phyloP scores from a whole-genome alignment of 2,113 vertebrate genomes.

The Dendrocopos noguchii region DNA sequence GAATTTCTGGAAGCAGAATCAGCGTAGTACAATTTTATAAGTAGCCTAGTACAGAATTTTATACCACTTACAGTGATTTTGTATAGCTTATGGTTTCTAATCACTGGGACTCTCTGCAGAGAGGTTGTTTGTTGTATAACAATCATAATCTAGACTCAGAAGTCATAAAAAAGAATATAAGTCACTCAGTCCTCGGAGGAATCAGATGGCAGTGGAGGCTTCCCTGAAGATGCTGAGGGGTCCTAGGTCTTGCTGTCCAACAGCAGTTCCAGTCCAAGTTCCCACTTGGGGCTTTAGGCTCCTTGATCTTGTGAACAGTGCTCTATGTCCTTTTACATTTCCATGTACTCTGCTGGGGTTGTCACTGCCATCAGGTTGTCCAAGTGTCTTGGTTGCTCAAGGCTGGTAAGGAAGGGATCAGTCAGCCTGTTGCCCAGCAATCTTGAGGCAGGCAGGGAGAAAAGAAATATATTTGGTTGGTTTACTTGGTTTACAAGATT shows the following conservation, averaged over 20 bases:
- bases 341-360: not conserved
- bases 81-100: not conserved
- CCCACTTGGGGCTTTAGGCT: not conserved
- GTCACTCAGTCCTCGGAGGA: not conserved
- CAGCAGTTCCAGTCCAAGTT: not conserved
- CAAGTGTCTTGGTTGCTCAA: not conserved
- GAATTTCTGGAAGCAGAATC: not conserved
- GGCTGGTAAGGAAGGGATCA: not conserved
- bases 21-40: not conserved
- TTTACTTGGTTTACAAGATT: not conserved
- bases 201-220: rapidly evolving
- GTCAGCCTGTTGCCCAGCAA: not conserved
- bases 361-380: not conserved
- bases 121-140: not conserved
- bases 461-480: not conserved
- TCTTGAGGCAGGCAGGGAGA: not conserved
- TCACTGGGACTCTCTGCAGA: not conserved
- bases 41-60: not conserved
- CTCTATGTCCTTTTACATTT: not conserved
- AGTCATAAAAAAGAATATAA: not conserved
- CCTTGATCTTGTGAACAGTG: not conserved
- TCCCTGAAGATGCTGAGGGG: not conserved
- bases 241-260: not conserved
- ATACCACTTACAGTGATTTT: no score
- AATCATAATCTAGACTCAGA: not conserved